phyloP scores from a whole-genome alignment of 2,888 invertebrate species.

The Hesperia comma region DNA sequence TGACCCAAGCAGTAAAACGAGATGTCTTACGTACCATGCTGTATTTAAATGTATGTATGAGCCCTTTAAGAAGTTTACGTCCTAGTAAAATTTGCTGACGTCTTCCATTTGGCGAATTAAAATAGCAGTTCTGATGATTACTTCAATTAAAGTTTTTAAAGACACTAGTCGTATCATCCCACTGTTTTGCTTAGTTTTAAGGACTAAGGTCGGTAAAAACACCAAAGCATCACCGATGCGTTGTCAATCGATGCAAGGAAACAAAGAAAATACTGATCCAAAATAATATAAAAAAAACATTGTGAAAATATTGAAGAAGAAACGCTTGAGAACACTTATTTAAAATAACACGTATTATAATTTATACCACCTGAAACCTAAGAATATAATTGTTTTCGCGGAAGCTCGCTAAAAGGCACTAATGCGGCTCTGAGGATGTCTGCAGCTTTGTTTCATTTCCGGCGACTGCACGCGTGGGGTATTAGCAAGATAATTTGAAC shows the following conservation, averaged over 20 bases:
- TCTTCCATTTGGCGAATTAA: background rate
- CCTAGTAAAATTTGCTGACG: constrained; percentile 23
- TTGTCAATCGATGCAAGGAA: too few species aligned
- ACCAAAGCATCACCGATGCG: too few species aligned
- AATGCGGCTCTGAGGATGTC: constrained; percentile 24
- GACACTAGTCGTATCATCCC: too few species aligned
- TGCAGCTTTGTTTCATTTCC: constrained; percentile 32
- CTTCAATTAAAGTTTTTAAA: background rate
- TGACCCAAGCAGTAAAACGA: constrained; percentile 24
- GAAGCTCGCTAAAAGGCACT: constrained; percentile 31
- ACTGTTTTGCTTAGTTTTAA: too few species aligned
- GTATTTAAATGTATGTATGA: constrained; percentile 28
- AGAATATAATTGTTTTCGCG: constrained; percentile 28
- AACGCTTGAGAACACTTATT: too few species aligned
- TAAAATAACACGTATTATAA: background rate
- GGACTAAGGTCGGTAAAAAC: too few species aligned
- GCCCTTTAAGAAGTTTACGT: constrained; percentile 19
- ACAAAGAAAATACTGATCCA: too few species aligned
- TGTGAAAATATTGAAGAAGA: too few species aligned
- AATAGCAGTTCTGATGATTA: background rate
- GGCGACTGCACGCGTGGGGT: constrained; percentile 12
- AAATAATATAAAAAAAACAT: too few species aligned
- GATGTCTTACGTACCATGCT: constrained; percentile 11
- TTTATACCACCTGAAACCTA: background rate
- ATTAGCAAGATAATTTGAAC: constrained; percentile 17